Evolutionary conservation across 2,113 vertebrate genomes (phyloP).

Genomic region (Cichladusa arquata): DNA sequence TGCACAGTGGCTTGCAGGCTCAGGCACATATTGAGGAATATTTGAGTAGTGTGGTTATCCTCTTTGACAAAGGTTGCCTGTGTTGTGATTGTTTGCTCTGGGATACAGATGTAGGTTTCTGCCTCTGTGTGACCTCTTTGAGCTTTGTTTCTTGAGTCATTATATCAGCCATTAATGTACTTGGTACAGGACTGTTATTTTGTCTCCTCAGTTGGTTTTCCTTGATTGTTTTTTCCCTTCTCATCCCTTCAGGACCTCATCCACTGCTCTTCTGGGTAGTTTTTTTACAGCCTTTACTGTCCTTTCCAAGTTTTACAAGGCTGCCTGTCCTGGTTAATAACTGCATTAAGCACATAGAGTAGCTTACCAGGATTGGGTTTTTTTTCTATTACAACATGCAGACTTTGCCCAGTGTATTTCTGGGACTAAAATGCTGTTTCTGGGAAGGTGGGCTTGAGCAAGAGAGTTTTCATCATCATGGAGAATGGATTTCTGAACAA

Average conservation of each 20-base stretch:
- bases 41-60: background rate
- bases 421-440: background rate
- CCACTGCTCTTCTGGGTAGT: background rate
- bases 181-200: background rate
- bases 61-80: background rate
- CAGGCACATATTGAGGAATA: background rate
- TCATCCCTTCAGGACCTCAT: background rate
- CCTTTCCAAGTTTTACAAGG: background rate
- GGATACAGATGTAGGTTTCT: background rate
- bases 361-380: background rate
- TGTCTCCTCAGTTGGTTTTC: background rate
- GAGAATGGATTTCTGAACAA: background rate
- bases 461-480: background rate
- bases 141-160: background rate
- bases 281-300: background rate
- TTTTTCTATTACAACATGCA: background rate
- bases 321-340: background rate
- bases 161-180: rapidly evolving
- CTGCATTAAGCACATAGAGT: background rate
- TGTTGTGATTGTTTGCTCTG: background rate
- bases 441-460: background rate
- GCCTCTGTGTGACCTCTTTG: background rate
- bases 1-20: background rate
- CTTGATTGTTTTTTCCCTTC: background rate
- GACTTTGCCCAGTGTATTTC: background rate